Conservation (phyloP, 2,113 vertebrate genomes). For the Pygoscelis adeliae region DNA sequence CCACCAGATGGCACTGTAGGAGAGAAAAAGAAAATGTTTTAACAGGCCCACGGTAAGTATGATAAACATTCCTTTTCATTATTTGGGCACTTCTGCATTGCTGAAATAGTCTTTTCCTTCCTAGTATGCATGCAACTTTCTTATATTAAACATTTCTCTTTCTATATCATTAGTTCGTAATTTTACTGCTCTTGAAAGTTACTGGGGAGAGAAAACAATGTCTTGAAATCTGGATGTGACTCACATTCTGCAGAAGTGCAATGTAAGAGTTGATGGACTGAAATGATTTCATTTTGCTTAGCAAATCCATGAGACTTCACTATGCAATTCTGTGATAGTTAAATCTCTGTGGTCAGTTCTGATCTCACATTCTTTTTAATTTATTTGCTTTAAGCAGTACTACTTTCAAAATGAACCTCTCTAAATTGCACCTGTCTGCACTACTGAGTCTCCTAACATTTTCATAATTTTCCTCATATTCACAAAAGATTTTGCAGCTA, state of each 20-base stretch:
- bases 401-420: not conserved
- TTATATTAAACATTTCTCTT: not conserved
- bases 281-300: not conserved
- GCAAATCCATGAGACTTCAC: not conserved
- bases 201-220: not conserved
- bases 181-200: not conserved
- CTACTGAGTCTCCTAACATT: not conserved
- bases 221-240: not conserved
- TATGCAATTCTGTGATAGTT: not conserved
- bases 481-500: not conserved
- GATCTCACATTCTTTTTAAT: not conserved
- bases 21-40: constrained; percentile 32
- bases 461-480: not conserved
- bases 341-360: not conserved
- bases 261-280: not conserved
- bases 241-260: not conserved
- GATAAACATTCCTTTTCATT: accelerated
- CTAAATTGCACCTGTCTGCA: not conserved
- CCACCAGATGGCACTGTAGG: constrained; percentile 75
- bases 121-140: not conserved
- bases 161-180: not conserved
- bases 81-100: not conserved
- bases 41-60: accelerated
- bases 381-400: not conserved
- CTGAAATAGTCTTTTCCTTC: not conserved